These are phyloP conservation scores for Nephrocerus scutellatus DNA, from an alignment of 2,888 invertebrate species.

Conservation along the genomic window DNA sequence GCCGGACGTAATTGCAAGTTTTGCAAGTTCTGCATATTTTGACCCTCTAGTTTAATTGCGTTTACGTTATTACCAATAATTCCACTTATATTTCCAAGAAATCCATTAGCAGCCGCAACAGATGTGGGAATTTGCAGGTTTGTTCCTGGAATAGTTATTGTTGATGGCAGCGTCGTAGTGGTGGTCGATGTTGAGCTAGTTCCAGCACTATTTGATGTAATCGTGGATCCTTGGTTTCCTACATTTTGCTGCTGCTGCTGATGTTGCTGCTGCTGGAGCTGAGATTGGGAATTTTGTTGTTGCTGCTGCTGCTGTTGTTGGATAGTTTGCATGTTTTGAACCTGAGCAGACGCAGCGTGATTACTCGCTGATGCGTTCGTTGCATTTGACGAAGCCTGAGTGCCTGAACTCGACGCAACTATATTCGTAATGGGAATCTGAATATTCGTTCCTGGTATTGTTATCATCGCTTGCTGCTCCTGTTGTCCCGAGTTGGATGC, in stretches of 20 bases:
- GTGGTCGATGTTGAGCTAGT: slow-evolving; percentile 17
- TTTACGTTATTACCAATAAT: slow-evolving; percentile 25
- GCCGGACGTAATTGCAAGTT: slow-evolving; percentile 63
- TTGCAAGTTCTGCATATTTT: slow-evolving; percentile 52
- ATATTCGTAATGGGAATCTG: slow-evolving; percentile 50
- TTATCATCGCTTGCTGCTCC: slow-evolving; percentile 50
- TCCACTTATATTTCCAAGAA: slow-evolving; percentile 37
- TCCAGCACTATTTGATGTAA: slow-evolving; percentile 7
- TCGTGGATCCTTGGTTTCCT: background rate
- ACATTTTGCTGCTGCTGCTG: slow-evolving; percentile 17
- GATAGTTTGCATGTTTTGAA: slow-evolving; percentile 33
- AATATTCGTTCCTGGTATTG: slow-evolving; percentile 54
- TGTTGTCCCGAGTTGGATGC: slow-evolving; percentile 27
- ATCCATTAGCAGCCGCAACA: slow-evolving; percentile 44
- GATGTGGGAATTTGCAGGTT: slow-evolving; percentile 47
- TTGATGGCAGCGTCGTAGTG: slow-evolving; percentile 33
- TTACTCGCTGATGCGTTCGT: slow-evolving; percentile 15
- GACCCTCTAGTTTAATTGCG: slow-evolving; percentile 34
- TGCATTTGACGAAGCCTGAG: too few relatives aligned
- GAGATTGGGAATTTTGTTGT: slow-evolving; percentile 23
- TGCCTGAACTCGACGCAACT: slow-evolving; percentile 21
- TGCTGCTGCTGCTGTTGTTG: slow-evolving; percentile 30
- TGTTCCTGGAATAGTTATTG: slow-evolving; percentile 46
- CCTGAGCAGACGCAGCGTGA: slow-evolving; percentile 21
- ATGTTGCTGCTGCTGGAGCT: slow-evolving; percentile 19